A percentile compares a stretch with the other conserved stretches of the same genome.
Evolutionary conservation across 2,797 vertebrate species (phyloP).

Genomic region (Salmo trutta): DNA sequence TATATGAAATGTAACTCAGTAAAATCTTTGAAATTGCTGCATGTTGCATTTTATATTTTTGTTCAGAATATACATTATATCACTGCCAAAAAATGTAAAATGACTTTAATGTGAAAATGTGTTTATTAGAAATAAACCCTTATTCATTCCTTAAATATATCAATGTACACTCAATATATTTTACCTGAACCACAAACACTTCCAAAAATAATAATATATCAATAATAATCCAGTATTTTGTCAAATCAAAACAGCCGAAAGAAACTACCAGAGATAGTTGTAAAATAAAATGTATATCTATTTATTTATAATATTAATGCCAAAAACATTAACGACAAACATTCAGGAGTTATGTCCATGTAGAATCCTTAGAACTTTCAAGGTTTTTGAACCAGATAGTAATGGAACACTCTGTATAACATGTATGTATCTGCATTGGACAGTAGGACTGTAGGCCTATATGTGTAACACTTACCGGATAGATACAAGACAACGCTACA

Average conservation of each 20-base stretch:
- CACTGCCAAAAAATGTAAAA: constrained; percentile 25
- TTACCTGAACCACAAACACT: not conserved
- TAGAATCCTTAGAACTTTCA: constrained; percentile 33
- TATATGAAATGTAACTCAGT: no score
- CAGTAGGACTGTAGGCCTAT: constrained; percentile 15
- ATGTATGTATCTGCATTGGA: constrained; percentile 39
- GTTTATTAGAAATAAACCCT: constrained; percentile 3
- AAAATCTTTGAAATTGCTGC: no score
- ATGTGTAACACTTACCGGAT: constrained; percentile 30
- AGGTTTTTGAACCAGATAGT: constrained; percentile 28
- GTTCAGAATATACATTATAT: not conserved
- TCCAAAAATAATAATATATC: not conserved
- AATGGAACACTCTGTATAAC: constrained; percentile 51
- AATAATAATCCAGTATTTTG: not conserved
- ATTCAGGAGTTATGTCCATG: constrained; percentile 56
- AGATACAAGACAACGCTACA: constrained; percentile 13
- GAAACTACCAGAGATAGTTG: constrained; percentile 11
- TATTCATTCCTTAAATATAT: constrained; percentile 14
- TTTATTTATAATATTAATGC: constrained; percentile 60
- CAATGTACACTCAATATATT: not conserved
- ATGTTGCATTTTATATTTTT: no score
- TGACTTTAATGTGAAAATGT: constrained; percentile 46
- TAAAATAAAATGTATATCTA: constrained; percentile 34
- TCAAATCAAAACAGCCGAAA: constrained; percentile 12
- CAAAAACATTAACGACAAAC: constrained; percentile 54